Conservation (phyloP, 2,113 vertebrate genomes). For the Patagioenas fasciata region DNA sequence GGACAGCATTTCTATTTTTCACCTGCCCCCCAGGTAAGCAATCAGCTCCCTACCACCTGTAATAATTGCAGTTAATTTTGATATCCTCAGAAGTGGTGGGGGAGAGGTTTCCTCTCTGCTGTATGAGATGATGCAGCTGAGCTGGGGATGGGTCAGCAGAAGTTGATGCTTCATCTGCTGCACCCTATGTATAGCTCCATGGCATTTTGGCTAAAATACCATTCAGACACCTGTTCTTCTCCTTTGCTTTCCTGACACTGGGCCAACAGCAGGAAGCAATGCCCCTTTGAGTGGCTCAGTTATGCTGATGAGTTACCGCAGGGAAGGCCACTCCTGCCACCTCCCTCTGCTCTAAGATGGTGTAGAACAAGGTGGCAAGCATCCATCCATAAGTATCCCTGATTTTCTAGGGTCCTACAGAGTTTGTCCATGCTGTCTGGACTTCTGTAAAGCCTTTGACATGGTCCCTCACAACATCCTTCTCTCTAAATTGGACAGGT, state of each 20-base stretch:
- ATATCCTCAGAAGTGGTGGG: not conserved
- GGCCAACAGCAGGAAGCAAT: not conserved
- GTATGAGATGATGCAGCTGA: not conserved
- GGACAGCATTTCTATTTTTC: not conserved
- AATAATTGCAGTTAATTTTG: not conserved
- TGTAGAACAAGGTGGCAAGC: not conserved
- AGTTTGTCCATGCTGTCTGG: too few relatives aligned
- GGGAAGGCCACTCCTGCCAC: not conserved
- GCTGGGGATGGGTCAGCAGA: not conserved
- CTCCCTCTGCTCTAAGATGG: not conserved
- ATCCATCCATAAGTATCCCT: rapidly evolving
- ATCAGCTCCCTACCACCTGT: not conserved
- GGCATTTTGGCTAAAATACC: not conserved
- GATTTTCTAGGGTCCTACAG: not conserved
- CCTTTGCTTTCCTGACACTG: not conserved
- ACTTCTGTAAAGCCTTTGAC: too few relatives aligned
- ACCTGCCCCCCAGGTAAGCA: not conserved
- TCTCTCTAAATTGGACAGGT: too few relatives aligned
- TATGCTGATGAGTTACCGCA: not conserved
- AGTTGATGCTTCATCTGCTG: not conserved
- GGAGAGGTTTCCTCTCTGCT: not conserved
- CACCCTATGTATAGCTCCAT: not conserved
- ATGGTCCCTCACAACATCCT: too few relatives aligned
- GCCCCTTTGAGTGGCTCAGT: too few relatives aligned
- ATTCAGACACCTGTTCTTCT: not conserved